These are phyloP conservation scores for Schizaphis graminum DNA, from an alignment of 2,888 invertebrate genomes.

Conservation along the genomic window DNA sequence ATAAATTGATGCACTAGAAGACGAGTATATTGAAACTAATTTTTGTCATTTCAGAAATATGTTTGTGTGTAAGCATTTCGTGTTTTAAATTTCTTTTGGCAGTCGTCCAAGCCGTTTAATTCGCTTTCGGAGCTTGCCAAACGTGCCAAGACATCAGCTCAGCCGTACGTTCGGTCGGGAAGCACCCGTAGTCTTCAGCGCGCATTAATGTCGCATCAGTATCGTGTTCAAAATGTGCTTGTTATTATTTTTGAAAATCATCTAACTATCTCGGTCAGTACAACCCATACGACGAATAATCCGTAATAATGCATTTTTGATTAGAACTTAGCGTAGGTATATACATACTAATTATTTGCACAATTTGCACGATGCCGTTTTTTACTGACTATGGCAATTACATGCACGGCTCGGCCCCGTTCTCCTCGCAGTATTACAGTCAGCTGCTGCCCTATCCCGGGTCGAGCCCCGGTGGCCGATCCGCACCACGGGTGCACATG, in stretches of 20 bases:
- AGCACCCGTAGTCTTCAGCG: conserved; percentile 52
- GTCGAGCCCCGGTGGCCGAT: not conserved
- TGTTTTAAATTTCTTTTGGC: conserved; percentile 63
- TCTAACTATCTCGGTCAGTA: conserved; percentile 47
- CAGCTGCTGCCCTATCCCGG: conserved; percentile 45
- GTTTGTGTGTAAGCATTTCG: conserved; percentile 30
- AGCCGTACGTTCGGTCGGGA: conserved; percentile 33
- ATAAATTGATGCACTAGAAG: not conserved
- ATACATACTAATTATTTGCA: not conserved
- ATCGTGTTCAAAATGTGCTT: conserved; percentile 57
- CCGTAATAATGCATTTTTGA: conserved; percentile 58
- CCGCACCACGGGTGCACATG: not conserved
- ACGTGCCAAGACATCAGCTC: conserved; percentile 60
- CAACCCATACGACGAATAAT: not conserved
- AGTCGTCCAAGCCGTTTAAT: conserved; percentile 58
- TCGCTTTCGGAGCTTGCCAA: conserved; percentile 61
- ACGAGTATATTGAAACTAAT: not conserved
- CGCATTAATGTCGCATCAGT: conserved; percentile 43
- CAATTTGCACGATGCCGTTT: conserved; percentile 62
- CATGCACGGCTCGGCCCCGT: conserved; percentile 45
- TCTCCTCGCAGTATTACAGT: conserved; percentile 60
- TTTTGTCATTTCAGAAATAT: conserved; percentile 53
- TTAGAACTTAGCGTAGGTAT: conserved; percentile 29
- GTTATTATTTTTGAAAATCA: conserved; percentile 62
- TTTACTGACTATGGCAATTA: conserved; percentile 62